Percentiles rank a stretch among this genome's conserved stretches.
These are phyloP conservation scores for Menidia menidia DNA, from an alignment of 2,797 vertebrate species.

Conservation along the genomic window DNA sequence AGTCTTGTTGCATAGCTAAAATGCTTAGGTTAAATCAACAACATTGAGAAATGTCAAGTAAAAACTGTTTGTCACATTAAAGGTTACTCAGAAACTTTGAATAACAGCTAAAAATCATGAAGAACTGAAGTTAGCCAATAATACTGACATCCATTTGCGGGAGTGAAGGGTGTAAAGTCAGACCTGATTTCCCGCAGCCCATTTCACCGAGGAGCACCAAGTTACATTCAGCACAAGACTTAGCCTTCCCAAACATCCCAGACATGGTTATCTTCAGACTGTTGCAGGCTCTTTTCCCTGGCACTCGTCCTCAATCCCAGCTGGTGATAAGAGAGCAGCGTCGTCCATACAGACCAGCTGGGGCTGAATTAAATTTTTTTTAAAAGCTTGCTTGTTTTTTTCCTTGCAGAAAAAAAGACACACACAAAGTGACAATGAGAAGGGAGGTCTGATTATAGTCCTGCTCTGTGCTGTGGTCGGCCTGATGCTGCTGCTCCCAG, in stretches of 20 bases:
- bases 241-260: slow-evolving; percentile 86
- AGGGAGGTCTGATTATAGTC: too few relatives aligned
- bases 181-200: slow-evolving; percentile 93
- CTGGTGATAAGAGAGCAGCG: neutral
- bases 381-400: neutral
- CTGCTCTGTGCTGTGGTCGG: slow-evolving; percentile 15
- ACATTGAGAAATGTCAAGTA: too few relatives aligned
- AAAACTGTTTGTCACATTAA: too few relatives aligned
- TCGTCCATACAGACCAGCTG: neutral
- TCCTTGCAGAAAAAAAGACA: neutral
- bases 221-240: slow-evolving; percentile 85
- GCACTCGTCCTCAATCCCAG: neutral
- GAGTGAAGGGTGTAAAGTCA: slow-evolving; percentile 13
- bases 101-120: too few relatives aligned
- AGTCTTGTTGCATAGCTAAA: too few relatives aligned
- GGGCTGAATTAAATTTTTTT: neutral
- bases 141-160: neutral
- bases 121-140: too few relatives aligned
- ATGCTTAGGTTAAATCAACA: too few relatives aligned
- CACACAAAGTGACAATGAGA: neutral
- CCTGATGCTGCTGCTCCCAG: neutral
- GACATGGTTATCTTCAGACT: slow-evolving; percentile 68
- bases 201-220: slow-evolving; percentile 89
- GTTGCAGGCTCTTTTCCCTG: neutral
- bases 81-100: too few relatives aligned